Conservation (phyloP, 2,797 vertebrate species). For the Chromobotia macracanthus region DNA sequence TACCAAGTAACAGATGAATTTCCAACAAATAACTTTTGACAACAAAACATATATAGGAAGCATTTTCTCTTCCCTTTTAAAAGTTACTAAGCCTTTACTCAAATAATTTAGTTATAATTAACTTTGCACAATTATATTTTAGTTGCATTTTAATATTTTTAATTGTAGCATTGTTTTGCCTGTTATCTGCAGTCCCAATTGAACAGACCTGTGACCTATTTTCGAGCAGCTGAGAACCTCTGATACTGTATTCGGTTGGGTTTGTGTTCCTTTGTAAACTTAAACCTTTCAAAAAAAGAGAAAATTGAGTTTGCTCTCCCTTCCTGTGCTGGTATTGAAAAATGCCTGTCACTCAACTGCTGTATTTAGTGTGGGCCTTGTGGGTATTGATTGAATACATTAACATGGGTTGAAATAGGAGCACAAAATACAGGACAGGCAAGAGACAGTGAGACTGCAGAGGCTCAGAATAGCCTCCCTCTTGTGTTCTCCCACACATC, state of each 20-base stretch:
- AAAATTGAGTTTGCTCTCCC: constrained; percentile 32
- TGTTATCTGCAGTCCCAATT: too few relatives aligned
- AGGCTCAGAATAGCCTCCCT: constrained; percentile 36
- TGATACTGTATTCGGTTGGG: background rate
- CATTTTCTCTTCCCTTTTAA: too few relatives aligned
- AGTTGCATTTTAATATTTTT: too few relatives aligned
- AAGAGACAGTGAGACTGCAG: constrained; percentile 32
- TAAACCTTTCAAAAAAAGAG: constrained; percentile 17
- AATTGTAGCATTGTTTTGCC: too few relatives aligned
- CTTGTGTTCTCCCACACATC: constrained; percentile 15
- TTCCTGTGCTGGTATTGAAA: constrained; percentile 35
- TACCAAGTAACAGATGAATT: too few relatives aligned
- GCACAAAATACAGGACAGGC: constrained; percentile 20
- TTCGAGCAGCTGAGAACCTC: background rate
- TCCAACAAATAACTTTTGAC: too few relatives aligned
- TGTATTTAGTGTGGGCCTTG: constrained; percentile 23
- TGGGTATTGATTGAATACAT: constrained; percentile 45
- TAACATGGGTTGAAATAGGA: constrained; percentile 17
- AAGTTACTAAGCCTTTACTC: too few relatives aligned
- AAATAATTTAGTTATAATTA: too few relatives aligned
- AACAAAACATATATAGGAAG: too few relatives aligned
- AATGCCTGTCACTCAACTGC: background rate
- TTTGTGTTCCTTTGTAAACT: constrained; percentile 14
- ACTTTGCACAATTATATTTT: too few relatives aligned
- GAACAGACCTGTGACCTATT: background rate